A percentile compares a stretch with the other conserved stretches of the same genome.
phyloP scores from a whole-genome alignment of 2,113 vertebrate species.

The Dasyornis broadbenti region DNA sequence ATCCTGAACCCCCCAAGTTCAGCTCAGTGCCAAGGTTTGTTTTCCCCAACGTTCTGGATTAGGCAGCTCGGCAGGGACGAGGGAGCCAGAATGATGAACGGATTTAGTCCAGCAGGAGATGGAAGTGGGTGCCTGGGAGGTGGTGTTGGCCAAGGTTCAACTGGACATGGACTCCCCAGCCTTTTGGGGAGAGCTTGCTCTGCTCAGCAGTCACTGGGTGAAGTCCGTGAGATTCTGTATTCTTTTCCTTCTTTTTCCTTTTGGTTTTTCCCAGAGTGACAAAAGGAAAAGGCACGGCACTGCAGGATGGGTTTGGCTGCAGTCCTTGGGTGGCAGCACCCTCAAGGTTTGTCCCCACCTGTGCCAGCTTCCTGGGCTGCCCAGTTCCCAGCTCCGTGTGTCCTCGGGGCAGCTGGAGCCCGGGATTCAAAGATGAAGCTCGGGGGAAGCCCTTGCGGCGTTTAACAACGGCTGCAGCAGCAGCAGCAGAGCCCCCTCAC shows the following conservation, averaged over 20 bases:
- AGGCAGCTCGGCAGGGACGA: not conserved
- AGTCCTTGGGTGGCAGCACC: not conserved
- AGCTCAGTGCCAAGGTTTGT: not conserved
- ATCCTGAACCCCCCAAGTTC: not conserved
- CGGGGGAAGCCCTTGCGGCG: not conserved
- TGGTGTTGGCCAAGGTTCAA: not conserved
- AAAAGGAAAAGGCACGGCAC: not conserved
- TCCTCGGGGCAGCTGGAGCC: not conserved
- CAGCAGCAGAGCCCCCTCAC: not conserved
- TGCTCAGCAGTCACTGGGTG: not conserved
- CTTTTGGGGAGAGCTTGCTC: not conserved
- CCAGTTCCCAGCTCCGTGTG: fast-evolving
- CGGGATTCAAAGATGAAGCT: not conserved
- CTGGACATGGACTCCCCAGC: not conserved
- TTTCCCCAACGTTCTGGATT: not conserved
- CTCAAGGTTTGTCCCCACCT: not conserved
- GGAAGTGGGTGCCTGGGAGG: not conserved
- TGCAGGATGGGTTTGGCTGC: not conserved
- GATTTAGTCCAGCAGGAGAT: not conserved
- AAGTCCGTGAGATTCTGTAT: not conserved
- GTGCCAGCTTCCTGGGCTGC: not conserved
- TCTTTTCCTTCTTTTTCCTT: not conserved
- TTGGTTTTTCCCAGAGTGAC: not conserved
- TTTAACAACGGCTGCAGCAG: not conserved
- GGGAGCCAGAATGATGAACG: not conserved